Percentiles rank a stretch among this genome's conserved stretches.
Conservation (phyloP, 2,888 invertebrate genomes). For the Noctua fimbriata region DNA sequence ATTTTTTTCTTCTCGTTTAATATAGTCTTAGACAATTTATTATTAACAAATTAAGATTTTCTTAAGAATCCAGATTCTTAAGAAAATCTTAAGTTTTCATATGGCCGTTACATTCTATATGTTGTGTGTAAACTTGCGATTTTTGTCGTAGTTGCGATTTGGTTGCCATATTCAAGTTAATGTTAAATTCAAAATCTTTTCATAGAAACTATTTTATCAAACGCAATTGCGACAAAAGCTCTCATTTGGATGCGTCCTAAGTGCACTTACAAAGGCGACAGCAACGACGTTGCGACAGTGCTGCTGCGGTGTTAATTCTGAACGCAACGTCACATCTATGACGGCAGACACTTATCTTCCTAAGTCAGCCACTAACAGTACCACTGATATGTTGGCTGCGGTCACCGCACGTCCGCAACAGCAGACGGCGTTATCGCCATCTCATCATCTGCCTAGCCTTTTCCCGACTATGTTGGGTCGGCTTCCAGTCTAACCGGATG, state of each 20-base stretch:
- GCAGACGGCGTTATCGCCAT: neutral
- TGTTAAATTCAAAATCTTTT: conserved; percentile 1
- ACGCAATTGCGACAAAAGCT: conserved; percentile 44
- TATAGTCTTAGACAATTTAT: conserved; percentile 53
- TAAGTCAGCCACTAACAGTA: too few relatives aligned
- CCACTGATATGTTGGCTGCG: neutral
- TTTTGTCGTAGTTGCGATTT: conserved; percentile 42
- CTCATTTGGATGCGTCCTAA: neutral
- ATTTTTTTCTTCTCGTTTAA: conserved; percentile 37
- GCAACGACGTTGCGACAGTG: neutral
- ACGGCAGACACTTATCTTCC: neutral
- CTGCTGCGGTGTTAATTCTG: neutral
- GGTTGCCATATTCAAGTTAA: conserved; percentile 31
- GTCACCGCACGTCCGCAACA: neutral
- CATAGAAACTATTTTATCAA: neutral
- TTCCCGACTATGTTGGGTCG: neutral
- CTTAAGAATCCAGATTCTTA: conserved; percentile 31
- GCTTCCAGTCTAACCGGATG: neutral
- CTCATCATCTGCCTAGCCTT: neutral
- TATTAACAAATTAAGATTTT: conserved; percentile 50
- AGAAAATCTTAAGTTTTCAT: conserved; percentile 20
- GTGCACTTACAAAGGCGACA: neutral
- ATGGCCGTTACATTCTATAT: conserved; percentile 13
- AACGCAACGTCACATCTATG: neutral
- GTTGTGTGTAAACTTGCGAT: neutral